phyloP scores from a whole-genome alignment of 2,113 vertebrate species.

The Corythornis cristatus region DNA sequence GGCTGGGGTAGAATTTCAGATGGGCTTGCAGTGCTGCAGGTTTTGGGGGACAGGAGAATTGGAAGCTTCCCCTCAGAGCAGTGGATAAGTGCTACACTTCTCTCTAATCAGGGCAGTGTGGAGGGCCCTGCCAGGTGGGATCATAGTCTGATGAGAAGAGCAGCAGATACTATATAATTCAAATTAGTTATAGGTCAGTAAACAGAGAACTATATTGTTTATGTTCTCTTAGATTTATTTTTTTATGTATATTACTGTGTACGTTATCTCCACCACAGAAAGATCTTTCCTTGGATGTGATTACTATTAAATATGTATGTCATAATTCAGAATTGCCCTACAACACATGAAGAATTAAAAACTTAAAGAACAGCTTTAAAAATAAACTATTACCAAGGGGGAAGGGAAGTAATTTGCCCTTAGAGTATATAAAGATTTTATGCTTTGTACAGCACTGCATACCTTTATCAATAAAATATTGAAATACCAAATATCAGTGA shows the following conservation, averaged over 20 bases:
- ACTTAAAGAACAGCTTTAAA: conserved; percentile 44
- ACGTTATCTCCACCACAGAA: conserved; percentile 38
- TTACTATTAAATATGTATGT: conserved; percentile 54
- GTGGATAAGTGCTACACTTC: background rate
- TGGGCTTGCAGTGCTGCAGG: background rate
- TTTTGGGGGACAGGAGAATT: background rate
- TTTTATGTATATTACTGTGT: conserved; percentile 11
- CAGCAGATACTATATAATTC: background rate
- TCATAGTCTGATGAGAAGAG: background rate
- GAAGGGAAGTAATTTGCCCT: conserved; percentile 20
- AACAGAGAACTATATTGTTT: background rate
- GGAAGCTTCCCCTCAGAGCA: background rate
- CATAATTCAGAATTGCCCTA: conserved; percentile 32
- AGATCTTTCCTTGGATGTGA: conserved; percentile 49
- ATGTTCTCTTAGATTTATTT: background rate
- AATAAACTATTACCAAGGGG: conserved; percentile 32
- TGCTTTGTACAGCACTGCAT: conserved; percentile 17
- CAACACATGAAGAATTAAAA: conserved; percentile 60
- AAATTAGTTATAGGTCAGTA: background rate
- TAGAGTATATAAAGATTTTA: conserved; percentile 62
- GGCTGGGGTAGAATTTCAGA: background rate
- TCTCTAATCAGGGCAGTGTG: background rate
- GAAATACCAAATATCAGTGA: conserved; percentile 2
- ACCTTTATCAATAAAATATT: conserved; percentile 37
- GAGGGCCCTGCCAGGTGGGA: background rate